Evolutionary conservation across 2,888 invertebrate genomes (phyloP).

Genomic region (Athetis lepigone): DNA sequence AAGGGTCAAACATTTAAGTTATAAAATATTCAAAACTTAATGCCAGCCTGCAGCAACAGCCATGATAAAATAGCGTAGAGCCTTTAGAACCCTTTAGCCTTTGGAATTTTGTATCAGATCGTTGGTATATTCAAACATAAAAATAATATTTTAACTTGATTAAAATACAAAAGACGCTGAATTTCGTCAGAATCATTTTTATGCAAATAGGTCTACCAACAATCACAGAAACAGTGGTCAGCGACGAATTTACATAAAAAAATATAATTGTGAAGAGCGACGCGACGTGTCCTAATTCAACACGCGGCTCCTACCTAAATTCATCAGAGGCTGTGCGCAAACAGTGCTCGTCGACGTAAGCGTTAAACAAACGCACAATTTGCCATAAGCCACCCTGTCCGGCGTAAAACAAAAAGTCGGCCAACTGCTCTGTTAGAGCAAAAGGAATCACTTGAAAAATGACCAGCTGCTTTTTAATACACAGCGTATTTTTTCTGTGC

Average conservation of each 20-base stretch:
- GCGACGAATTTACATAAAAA: conserved; percentile 66
- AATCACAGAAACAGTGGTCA: conserved; percentile 52
- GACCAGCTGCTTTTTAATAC: conserved; percentile 90
- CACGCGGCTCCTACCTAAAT: conserved; percentile 81
- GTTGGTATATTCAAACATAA: neutral
- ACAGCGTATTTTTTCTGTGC: conserved; percentile 88
- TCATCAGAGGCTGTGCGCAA: conserved; percentile 83
- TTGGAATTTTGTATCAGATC: neutral
- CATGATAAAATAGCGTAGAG: neutral
- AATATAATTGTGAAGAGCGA: conserved; percentile 69
- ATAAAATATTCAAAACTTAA: neutral
- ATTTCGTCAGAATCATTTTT: conserved; percentile 18
- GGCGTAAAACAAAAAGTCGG: conserved; percentile 70
- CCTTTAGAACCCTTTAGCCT: no score
- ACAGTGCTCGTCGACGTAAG: conserved; percentile 74
- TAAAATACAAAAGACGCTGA: conserved; percentile 7
- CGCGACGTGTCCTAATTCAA: conserved; percentile 82
- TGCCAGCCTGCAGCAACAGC: no score
- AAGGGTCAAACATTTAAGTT: no score
- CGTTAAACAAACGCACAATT: conserved; percentile 83
- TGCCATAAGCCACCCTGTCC: conserved; percentile 71
- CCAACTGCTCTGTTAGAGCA: conserved; percentile 86
- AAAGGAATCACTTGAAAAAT: conserved; percentile 91
- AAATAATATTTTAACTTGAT: conserved; percentile 10
- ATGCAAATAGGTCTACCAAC: conserved; percentile 36